Base-by-base conservation (phyloP, 2,888 invertebrate genomes). In the Synergus umbraculus region DNA sequence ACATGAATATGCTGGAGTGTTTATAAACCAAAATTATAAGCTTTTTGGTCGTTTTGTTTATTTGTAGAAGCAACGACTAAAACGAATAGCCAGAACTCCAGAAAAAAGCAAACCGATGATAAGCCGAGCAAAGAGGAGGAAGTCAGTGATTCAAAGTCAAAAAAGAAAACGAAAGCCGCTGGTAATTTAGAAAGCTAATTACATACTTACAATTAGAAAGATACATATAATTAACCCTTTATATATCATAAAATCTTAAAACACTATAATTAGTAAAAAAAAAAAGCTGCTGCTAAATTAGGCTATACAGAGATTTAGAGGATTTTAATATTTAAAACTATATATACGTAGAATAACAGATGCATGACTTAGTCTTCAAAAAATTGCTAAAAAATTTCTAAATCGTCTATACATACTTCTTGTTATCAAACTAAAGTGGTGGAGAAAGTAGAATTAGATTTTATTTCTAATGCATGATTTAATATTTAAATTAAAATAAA, bases 161-260 rank as follows among this genome's bases (percentile, higher is more conserved):
- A 73, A 73, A 73, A 73, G 73, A 73, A 73, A 73, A 73, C 73
- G 29, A 73, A 73, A 73, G 54, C 73, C 29, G 54, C 73, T 73
- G 73, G 73, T 73, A 73, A 73, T 73, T 73, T 37, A 29, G 29
- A 46, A 73, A 37, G 60, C 10, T 54, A 5, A n/a, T 73, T 73
- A 29, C 37, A 37, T 37, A 37, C 37, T 37, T 37, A 29, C 22
- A 29, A n/a, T 73, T 73, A 37, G 1, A 29, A 12, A 15, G 37
- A 49, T 37, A 54, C 37, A 5, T 37, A 37, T 54, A 54, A 18
- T 73, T 54, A 54, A 73, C 73, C 73, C 73, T 73, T 73, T 73
- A 73, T 73, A 73, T 7, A n/a, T 37, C 29, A 37, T 9, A 9
- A 46, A 46, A 54, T 8, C 1, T 2, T 37, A 5, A 7, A 37